Base-by-base conservation (phyloP, 2,797 vertebrate genomes). In the Acipenser ruthenus region DNA sequence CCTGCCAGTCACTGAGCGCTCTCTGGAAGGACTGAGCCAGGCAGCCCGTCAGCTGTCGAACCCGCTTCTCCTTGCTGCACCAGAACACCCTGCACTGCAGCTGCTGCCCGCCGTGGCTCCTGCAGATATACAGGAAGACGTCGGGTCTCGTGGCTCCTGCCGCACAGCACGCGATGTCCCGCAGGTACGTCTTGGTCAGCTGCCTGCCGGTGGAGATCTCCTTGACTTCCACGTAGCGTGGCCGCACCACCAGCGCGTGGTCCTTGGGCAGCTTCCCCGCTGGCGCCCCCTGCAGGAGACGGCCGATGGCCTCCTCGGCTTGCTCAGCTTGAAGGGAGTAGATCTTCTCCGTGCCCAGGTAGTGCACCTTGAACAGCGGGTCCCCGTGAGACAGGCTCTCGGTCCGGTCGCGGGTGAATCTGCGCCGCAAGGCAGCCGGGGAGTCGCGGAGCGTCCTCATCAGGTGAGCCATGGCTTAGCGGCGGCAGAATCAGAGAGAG, bases 51-150 rank as follows among this genome's bases (percentile, higher is more conserved):
- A 92, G 88, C 80, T 91, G 89, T 0, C 78, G 80, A 0, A 88
- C 89, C 58, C 88, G 75, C 79, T 92, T 88, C 0, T 86, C 88
- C 37, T 88, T 84, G 75, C 84, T 89, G 80, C 90, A 92, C 88
- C 89, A 91, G 79, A 92, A 92, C 63, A 91, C 89, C 1, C 89
- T 83, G 52, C 90, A 92, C 78, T 90, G 88, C 76, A 92, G 86
- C 84, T 92, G 89, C 79, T 90, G 86, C 0, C 88, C 86, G 0
- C 86, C 88, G 13, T 87, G 87, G 7, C 49, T 51, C 49, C 87
- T 85, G 75, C 90, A 92, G 83, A 92, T 91, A 82, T 91, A 91
- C 49, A 92, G 77, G 80, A 92, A 92, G 68, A 92, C 85, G 3
- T 90, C 88, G 71, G 89, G 89, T 6, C 81, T 75, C 64, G 71